These are phyloP conservation scores for Silurus glanis DNA, from an alignment of 2,113 vertebrate genomes.

Conservation along the genomic window DNA sequence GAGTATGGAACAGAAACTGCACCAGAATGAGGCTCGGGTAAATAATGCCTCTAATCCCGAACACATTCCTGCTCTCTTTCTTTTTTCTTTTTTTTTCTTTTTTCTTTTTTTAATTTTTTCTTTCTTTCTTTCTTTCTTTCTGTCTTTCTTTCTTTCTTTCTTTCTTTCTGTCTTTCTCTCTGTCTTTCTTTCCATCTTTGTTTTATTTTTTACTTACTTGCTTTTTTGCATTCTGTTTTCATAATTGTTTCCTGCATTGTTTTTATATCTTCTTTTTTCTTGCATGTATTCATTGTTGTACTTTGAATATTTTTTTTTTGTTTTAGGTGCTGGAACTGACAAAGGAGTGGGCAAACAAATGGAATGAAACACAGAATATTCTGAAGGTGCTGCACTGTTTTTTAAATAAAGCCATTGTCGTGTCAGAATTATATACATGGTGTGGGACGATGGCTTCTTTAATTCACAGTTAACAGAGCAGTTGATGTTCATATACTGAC, in stretches of 20 bases:
- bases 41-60: slow-evolving; percentile 46
- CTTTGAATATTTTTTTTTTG: not conserved
- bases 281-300: too few species aligned
- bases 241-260: too few species aligned
- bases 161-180: too few species aligned
- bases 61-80: not conserved
- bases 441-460: not conserved
- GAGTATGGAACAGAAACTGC: slow-evolving; percentile 98
- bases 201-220: too few species aligned
- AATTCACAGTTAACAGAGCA: not conserved
- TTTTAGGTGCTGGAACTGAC: slow-evolving; percentile 91
- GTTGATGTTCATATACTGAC: not conserved
- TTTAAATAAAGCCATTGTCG: not conserved
- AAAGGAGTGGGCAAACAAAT: slow-evolving; percentile 98
- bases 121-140: not conserved
- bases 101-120: not conserved
- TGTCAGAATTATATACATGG: not conserved
- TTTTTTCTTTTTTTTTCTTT: too few species aligned
- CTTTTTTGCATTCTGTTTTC: too few species aligned
- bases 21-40: slow-evolving; percentile 97
- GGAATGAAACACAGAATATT: slow-evolving; percentile 98
- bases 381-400: slow-evolving; percentile 78
- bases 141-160: not conserved
- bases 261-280: too few species aligned
- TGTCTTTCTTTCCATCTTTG: too few species aligned